Percentiles rank a stretch among this genome's conserved stretches.
These are phyloP conservation scores for Enteromius radiatus DNA, from an alignment of 2,797 vertebrate genomes.

Conservation along the genomic window DNA sequence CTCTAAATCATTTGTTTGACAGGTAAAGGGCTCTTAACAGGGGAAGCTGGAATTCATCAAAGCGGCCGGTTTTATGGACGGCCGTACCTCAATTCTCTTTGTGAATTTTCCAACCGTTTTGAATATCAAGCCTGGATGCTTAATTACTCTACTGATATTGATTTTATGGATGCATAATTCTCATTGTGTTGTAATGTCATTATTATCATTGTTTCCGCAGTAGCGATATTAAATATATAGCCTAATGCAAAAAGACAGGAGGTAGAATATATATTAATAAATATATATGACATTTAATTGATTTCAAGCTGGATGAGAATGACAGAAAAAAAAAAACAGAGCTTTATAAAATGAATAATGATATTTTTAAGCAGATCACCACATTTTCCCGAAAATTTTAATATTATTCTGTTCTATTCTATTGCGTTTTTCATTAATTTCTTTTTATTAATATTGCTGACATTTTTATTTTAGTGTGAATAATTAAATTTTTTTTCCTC, in stretches of 20 bases:
- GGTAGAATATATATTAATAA: background rate
- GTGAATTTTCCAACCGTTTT: slow-evolving; percentile 8
- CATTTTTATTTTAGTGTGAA: background rate
- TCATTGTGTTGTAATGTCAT: background rate
- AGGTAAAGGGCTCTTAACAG: slow-evolving; percentile 15
- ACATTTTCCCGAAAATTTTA: background rate
- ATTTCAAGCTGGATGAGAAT: background rate
- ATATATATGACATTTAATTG: background rate
- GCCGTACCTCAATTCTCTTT: background rate
- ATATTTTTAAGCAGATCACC: background rate
- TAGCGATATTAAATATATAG: background rate
- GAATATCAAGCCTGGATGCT: slow-evolving; percentile 1
- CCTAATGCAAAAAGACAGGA: background rate
- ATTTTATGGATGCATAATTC: background rate
- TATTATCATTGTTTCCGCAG: background rate
- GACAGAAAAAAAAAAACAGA: background rate
- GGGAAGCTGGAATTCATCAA: slow-evolving; percentile 41
- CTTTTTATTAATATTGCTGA: background rate
- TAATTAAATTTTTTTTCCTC: background rate
- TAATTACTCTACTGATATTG: background rate
- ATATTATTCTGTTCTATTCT: background rate
- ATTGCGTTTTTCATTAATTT: background rate
- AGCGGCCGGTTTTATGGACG: background rate
- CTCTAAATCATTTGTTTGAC: slow-evolving; percentile 38
- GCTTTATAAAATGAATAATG: background rate